Evolutionary conservation across 2,797 vertebrate genomes (phyloP), one percentile per base, ranked within the genome.

Genomic region (Synaphobranchus kaupii): DNA sequence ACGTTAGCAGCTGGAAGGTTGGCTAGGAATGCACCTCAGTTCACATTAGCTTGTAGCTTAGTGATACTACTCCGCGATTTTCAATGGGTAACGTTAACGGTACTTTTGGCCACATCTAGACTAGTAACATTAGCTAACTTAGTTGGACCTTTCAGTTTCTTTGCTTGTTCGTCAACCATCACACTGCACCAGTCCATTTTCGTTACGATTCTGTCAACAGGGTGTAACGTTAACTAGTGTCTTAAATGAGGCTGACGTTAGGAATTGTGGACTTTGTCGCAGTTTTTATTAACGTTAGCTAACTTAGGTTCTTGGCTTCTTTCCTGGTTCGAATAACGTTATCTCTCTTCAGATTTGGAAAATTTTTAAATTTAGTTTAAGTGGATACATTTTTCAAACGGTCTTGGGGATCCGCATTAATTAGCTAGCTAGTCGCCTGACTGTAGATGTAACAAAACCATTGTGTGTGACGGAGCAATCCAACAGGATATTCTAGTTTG

Each of bases 401-500:
- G 60, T 25, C 47, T 82, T 31, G 39, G 10, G 76, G 56, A 47
- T 86, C 22, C 9, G 4, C n/a, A 17, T 78, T 78, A 20, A 86
- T 86, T 25, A 81, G 20, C 73, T 31, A 39, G 34, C 17, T 47
- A 9, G 85, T 39, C 48, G 17, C 22, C 39, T 63, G 10, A 58
- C 34, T 50, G 8, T 9, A 54, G 52, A 80, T 58, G 63, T 66
- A 63, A 44, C 73, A 39, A 22, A 78, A 78, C 1, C 25, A 54
- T 25, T 76, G 48, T 52, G 80, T 25, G 22, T 48, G 12, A 17
- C 4, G 20, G 81, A 76, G 54, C 54, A 48, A 52, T 47, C 48
- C 5, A 84, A 76, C 86, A 56, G 86, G 66, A 76, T 73, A 76
- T 83, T 84, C 66, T 63, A 31, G 25, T 8, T 84, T 73, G 20